These are phyloP conservation scores for Gymnodraco acuticeps DNA, from an alignment of 2,797 vertebrate species.

Conservation along the genomic window DNA sequence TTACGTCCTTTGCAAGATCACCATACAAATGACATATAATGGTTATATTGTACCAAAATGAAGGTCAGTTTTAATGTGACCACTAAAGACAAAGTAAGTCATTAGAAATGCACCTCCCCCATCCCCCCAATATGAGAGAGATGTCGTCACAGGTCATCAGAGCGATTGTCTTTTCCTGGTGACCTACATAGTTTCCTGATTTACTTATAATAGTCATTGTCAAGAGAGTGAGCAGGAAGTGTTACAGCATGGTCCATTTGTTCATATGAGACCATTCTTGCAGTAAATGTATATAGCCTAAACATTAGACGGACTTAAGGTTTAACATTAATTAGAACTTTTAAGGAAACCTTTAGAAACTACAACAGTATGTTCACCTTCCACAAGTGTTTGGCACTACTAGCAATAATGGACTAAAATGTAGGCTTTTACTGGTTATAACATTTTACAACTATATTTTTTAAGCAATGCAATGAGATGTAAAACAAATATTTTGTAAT, in stretches of 20 bases:
- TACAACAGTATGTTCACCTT: neutral
- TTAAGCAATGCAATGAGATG: neutral
- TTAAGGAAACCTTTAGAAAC: neutral
- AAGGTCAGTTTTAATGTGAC: constrained; percentile 6
- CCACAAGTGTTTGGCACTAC: neutral
- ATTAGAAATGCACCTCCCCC: constrained; percentile 18
- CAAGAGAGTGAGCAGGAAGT: constrained; percentile 24
- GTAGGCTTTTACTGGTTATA: neutral
- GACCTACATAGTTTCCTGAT: constrained; percentile 63
- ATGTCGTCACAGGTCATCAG: constrained; percentile 53
- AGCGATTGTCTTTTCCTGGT: constrained; percentile 51
- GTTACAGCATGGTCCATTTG: constrained; percentile 23
- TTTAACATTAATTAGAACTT: neutral
- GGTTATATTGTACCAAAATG: constrained; percentile 1
- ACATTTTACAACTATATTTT: neutral
- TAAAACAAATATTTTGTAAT: neutral
- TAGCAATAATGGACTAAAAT: neutral
- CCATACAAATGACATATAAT: neutral
- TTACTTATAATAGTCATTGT: constrained; percentile 52
- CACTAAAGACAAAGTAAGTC: constrained; percentile 33
- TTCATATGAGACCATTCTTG: constrained; percentile 9
- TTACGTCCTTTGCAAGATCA: neutral
- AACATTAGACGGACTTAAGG: neutral
- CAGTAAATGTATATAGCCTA: neutral
- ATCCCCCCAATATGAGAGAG: neutral